phyloP scores from a whole-genome alignment of 2,797 vertebrate genomes.

The Eleutherodactylus coqui region DNA sequence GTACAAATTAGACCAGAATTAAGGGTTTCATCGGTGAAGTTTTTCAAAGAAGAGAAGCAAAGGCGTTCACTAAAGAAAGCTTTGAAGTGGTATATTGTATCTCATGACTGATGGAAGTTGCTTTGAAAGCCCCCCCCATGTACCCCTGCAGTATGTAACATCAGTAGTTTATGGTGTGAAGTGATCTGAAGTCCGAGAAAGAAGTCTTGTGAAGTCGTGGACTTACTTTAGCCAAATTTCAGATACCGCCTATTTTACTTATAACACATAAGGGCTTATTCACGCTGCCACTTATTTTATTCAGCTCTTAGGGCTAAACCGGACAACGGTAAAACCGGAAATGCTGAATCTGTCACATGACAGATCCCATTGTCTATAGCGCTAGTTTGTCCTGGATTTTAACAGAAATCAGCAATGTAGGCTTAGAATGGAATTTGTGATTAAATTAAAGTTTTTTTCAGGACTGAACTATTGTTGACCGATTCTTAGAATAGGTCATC shows the following conservation, averaged over 20 bases:
- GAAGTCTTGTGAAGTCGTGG: not conserved
- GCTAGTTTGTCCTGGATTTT: too few relatives aligned
- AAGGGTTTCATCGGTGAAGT: constrained; percentile 54
- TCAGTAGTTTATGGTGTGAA: constrained; percentile 3
- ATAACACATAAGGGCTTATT: not conserved
- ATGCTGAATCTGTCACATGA: too few relatives aligned
- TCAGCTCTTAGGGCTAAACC: too few relatives aligned
- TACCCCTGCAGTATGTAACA: constrained; percentile 1
- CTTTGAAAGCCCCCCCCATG: constrained; percentile 22
- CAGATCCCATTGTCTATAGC: too few relatives aligned
- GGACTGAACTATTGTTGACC: too few relatives aligned
- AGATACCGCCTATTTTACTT: not conserved
- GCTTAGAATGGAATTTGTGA: too few relatives aligned
- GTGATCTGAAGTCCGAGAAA: not conserved
- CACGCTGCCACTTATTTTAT: too few relatives aligned
- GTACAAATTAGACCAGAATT: constrained; percentile 54
- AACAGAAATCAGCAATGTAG: too few relatives aligned
- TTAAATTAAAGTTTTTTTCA: too few relatives aligned
- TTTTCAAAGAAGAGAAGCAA: constrained; percentile 36
- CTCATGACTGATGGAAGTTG: constrained; percentile 25
- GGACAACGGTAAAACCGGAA: too few relatives aligned
- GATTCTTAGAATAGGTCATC: too few relatives aligned
- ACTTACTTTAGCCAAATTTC: not conserved
- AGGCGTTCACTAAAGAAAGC: constrained; percentile 24
- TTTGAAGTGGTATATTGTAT: constrained; percentile 40